Evolutionary conservation across 2,113 vertebrate species (phyloP).

Genomic region (Sminthopsis crassicaudata): DNA sequence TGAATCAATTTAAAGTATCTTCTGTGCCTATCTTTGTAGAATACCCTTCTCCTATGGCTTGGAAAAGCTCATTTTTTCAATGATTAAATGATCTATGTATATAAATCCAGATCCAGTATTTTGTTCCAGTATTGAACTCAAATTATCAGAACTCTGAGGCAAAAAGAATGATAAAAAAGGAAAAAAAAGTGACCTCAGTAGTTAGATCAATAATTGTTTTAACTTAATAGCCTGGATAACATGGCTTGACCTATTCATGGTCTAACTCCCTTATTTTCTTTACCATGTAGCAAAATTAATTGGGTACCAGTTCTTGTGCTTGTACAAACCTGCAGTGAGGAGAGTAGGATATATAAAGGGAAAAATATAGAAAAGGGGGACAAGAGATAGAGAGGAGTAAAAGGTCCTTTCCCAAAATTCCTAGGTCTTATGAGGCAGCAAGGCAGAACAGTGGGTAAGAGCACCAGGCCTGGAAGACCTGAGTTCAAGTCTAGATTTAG

Average conservation of each 20-base stretch:
- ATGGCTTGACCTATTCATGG: neutral
- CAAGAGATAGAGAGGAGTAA: neutral
- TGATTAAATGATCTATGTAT: neutral
- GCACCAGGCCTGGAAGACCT: neutral
- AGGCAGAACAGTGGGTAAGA: neutral
- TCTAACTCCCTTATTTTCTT: neutral
- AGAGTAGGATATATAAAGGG: neutral
- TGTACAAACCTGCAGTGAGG: neutral
- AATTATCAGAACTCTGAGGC: neutral
- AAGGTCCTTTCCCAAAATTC: neutral
- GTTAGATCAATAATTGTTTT: neutral
- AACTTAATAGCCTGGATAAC: neutral
- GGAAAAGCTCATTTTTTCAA: neutral
- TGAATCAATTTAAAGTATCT: neutral
- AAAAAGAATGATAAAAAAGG: neutral
- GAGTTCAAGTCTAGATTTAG: neutral
- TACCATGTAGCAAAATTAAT: neutral
- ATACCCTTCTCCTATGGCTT: neutral
- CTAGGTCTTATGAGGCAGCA: neutral
- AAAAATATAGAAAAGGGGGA: neutral
- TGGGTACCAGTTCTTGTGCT: neutral
- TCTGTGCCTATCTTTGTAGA: neutral
- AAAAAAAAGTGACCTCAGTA: neutral
- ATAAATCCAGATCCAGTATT: neutral
- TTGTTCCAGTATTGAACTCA: neutral